phyloP scores from a whole-genome alignment of 2,888 invertebrate species.

The Epinotia demarniana region DNA sequence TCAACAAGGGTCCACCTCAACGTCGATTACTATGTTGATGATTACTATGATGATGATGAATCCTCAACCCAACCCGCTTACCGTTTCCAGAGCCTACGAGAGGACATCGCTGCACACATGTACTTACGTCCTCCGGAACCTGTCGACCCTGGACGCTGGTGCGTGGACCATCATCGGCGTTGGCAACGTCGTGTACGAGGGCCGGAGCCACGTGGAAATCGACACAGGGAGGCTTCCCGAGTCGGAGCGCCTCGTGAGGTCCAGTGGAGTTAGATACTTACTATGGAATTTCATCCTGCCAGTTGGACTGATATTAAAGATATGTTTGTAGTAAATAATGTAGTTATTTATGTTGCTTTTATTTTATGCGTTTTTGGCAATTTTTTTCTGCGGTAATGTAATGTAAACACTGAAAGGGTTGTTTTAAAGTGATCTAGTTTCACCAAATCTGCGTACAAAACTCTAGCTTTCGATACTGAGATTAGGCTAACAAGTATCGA shows the following conservation, averaged over 20 bases:
- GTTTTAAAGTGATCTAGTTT: too few relatives aligned
- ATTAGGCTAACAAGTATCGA: too few relatives aligned
- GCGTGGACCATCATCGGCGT: slow-evolving; percentile 68
- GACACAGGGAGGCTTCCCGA: not conserved
- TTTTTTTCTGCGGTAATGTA: too few relatives aligned
- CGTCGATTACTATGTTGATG: too few relatives aligned
- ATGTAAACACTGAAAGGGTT: too few relatives aligned
- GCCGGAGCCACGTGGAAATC: slow-evolving; percentile 51
- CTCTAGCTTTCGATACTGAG: too few relatives aligned
- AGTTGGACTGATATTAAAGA: slow-evolving; percentile 25
- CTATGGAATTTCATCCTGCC: slow-evolving; percentile 3
- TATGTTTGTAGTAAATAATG: slow-evolving; percentile 7
- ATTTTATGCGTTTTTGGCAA: not conserved
- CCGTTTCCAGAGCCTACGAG: slow-evolving; percentile 52
- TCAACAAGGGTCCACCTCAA: too few relatives aligned
- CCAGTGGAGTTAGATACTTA: slow-evolving; percentile 11
- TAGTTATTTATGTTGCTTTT: not conserved
- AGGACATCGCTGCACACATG: slow-evolving; percentile 56
- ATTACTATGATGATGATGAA: too few relatives aligned
- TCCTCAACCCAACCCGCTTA: not conserved
- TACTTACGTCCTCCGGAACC: slow-evolving; percentile 62
- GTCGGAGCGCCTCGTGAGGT: not conserved
- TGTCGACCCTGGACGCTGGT: slow-evolving; percentile 64
- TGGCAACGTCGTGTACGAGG: slow-evolving; percentile 65
- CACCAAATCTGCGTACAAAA: too few relatives aligned